These are phyloP conservation scores for Salvator merianae DNA, from an alignment of 2,113 vertebrate genomes.

Conservation along the genomic window DNA sequence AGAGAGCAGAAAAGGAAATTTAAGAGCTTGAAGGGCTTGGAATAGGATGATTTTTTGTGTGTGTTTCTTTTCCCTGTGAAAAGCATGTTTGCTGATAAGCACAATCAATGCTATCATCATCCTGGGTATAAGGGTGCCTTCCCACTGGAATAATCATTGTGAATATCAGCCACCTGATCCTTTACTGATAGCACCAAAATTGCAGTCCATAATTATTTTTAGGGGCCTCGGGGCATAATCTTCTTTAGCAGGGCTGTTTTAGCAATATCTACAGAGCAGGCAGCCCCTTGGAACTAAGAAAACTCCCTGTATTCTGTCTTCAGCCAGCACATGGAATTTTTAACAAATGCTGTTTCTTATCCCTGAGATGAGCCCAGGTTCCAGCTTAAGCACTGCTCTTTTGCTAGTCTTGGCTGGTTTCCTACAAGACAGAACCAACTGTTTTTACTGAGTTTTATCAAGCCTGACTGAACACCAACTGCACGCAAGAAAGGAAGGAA, in stretches of 20 bases:
- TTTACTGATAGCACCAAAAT: slow-evolving; percentile 16
- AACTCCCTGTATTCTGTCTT: background rate
- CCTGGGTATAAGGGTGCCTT: background rate
- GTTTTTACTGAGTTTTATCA: slow-evolving; percentile 13
- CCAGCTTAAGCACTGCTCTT: accelerated
- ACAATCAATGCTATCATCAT: background rate
- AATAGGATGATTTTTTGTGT: background rate
- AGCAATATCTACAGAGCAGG: accelerated
- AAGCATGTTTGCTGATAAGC: background rate
- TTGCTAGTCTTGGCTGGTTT: background rate
- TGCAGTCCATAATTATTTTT: background rate
- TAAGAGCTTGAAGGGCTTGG: background rate
- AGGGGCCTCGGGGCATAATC: background rate
- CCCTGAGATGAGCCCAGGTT: background rate
- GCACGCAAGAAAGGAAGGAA: background rate
- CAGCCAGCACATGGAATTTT: slow-evolving; percentile 8
- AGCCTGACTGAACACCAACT: background rate
- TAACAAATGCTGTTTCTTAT: background rate
- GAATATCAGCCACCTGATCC: background rate
- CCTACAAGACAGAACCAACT: background rate
- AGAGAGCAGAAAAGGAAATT: background rate
- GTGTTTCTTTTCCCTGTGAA: background rate
- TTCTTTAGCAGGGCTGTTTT: slow-evolving; percentile 15
- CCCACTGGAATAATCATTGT: slow-evolving; percentile 18
- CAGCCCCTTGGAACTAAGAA: accelerated